Percentiles rank a stretch among this genome's conserved stretches.
Evolutionary conservation across 2,113 vertebrate genomes (phyloP).

Genomic region (Monarcha castaneiventris): DNA sequence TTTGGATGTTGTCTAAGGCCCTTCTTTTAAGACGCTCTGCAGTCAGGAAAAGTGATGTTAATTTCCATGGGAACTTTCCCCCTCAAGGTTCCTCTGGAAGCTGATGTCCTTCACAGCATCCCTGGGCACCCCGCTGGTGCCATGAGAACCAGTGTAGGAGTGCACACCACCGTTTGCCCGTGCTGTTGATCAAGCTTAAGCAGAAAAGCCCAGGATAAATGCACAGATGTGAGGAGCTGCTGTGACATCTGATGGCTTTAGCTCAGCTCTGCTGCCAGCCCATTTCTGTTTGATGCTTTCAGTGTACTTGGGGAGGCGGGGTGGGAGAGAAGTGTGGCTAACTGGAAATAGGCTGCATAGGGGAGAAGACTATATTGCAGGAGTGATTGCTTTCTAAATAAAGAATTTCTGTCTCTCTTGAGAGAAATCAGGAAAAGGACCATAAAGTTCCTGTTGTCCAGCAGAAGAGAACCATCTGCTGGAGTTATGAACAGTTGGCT

Average conservation of each 20-base stretch:
- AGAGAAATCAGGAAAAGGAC: conserved; percentile 24
- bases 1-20: fast-evolving
- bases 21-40: neutral
- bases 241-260: neutral
- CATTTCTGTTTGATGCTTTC: neutral
- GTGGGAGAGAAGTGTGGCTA: neutral
- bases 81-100: neutral
- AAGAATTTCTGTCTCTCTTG: conserved; percentile 7
- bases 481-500: conserved; percentile 15
- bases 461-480: conserved; percentile 57
- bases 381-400: conserved; percentile 40
- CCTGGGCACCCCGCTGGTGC: fast-evolving
- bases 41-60: fast-evolving
- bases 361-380: neutral
- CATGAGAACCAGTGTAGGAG: neutral
- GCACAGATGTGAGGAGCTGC: neutral
- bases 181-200: neutral
- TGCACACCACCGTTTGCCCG: neutral
- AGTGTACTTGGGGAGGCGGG: neutral
- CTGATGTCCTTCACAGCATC: neutral
- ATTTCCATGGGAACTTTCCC: neutral
- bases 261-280: neutral
- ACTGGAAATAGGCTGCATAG: neutral
- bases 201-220: neutral
- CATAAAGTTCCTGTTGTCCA: conserved; percentile 49